Evolutionary conservation across 2,113 vertebrate genomes (phyloP).

Genomic region (Protobothrops mucrosquamatus): DNA sequence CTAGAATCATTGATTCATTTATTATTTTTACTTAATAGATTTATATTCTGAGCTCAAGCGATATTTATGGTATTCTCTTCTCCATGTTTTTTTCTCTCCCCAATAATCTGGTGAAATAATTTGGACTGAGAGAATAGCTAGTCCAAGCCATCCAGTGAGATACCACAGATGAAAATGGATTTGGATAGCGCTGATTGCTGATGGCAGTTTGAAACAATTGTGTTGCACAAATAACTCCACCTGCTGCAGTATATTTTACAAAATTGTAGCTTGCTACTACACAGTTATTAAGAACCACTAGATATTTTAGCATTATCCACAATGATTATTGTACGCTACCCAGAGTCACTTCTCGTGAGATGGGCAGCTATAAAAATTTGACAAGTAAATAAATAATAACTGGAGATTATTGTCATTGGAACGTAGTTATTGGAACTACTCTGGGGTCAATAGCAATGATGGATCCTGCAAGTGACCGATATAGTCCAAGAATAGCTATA

Average conservation of each 20-base stretch:
- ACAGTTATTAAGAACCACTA: not conserved
- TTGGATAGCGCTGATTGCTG: not conserved
- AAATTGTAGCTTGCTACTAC: not conserved
- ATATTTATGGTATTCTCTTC: not conserved
- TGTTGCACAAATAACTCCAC: not conserved
- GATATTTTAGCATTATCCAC: not conserved
- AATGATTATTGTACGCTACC: not conserved
- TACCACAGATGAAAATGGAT: not conserved
- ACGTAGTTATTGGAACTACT: not conserved
- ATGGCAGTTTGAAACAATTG: not conserved
- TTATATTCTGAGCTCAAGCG: not conserved
- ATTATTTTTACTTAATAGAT: not conserved
- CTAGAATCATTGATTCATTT: not conserved
- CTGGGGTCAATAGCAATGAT: not conserved
- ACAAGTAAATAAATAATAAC: not conserved
- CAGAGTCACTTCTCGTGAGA: not conserved
- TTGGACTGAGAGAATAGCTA: not conserved
- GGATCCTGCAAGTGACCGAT: not conserved
- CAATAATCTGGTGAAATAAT: not conserved
- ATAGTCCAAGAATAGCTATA: no score
- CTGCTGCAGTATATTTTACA: not conserved
- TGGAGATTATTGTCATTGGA: not conserved
- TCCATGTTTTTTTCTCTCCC: not conserved
- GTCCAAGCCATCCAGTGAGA: not conserved
- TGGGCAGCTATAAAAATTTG: not conserved